Evolutionary conservation across 2,113 vertebrate genomes (phyloP).

Genomic region (Oryzias melastigma): DNA sequence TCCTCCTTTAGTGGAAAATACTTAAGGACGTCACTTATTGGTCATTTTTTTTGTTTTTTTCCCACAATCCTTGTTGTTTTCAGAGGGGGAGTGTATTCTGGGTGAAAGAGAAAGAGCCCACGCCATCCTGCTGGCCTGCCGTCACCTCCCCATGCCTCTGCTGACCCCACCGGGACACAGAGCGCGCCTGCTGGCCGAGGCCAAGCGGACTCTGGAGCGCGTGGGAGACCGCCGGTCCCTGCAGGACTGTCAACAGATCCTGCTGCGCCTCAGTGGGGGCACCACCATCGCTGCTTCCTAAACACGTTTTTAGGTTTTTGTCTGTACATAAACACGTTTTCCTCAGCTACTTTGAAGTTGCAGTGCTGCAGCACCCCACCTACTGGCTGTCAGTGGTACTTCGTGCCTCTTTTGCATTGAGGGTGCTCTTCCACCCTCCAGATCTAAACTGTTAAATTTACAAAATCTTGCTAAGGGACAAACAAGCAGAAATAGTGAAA

Average conservation of each 20-base stretch:
- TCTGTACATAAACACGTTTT: too few relatives aligned
- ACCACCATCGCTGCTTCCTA: conserved; percentile 92
- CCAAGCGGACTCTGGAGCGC: conserved; percentile 94
- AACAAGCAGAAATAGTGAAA: conserved; percentile 16
- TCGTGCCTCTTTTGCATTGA: conserved; percentile 7
- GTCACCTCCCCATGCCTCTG: conserved; percentile 93
- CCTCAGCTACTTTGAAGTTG: background rate
- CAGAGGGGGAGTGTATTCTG: conserved; percentile 82
- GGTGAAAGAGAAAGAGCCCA: conserved; percentile 93
- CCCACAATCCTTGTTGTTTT: conserved; percentile 28
- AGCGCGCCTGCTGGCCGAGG: conserved; percentile 90
- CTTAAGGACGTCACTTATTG: background rate
- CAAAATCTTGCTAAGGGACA: background rate
- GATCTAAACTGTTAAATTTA: background rate
- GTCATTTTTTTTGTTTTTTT: background rate
- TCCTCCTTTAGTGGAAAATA: background rate
- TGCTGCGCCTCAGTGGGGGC: conserved; percentile 90
- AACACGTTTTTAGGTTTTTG: conserved; percentile 8
- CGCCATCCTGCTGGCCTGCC: conserved; percentile 93
- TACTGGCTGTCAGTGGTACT: conserved; percentile 28
- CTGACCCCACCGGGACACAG: conserved; percentile 91
- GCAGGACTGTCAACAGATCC: conserved; percentile 94
- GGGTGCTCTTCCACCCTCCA: background rate
- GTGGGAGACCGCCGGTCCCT: conserved; percentile 93
- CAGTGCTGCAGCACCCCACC: conserved; percentile 34